These are phyloP conservation scores for Trogon melanurus DNA, from an alignment of 2,113 vertebrate species.

Conservation along the genomic window DNA sequence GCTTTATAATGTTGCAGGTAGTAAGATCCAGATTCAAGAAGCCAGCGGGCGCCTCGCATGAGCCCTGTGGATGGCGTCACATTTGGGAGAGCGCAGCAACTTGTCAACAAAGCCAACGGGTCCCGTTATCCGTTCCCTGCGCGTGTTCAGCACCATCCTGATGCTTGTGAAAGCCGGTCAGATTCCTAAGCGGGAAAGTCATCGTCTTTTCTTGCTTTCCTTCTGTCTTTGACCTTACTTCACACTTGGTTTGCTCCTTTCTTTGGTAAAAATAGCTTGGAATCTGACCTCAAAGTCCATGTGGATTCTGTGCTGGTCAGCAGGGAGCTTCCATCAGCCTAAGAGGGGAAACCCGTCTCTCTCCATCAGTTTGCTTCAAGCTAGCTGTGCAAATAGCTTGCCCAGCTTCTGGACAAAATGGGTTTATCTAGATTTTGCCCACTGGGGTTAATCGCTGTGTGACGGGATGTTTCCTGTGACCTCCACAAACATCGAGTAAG, in stretches of 20 bases:
- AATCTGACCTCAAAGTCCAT: neutral
- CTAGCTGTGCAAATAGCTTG: neutral
- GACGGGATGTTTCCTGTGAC: neutral
- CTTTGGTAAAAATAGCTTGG: neutral
- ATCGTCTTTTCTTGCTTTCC: neutral
- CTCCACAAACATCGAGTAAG: neutral
- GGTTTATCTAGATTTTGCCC: neutral
- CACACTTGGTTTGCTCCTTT: neutral
- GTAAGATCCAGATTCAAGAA: neutral
- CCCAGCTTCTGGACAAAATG: neutral
- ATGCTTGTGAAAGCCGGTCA: neutral
- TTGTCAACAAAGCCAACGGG: rapidly evolving
- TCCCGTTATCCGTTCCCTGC: neutral
- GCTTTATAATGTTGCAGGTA: neutral
- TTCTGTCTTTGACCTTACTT: neutral
- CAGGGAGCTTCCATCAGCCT: neutral
- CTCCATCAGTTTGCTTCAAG: neutral
- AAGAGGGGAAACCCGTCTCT: neutral
- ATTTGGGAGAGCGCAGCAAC: neutral
- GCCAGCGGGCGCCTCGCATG: neutral
- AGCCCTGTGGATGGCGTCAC: neutral
- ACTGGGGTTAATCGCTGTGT: neutral
- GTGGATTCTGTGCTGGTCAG: neutral
- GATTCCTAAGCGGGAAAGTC: neutral
- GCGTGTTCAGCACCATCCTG: neutral